Evolutionary conservation across 1,140 invertebrate species (phyloP).

Genomic region (Xylocopa sonorina): DNA sequence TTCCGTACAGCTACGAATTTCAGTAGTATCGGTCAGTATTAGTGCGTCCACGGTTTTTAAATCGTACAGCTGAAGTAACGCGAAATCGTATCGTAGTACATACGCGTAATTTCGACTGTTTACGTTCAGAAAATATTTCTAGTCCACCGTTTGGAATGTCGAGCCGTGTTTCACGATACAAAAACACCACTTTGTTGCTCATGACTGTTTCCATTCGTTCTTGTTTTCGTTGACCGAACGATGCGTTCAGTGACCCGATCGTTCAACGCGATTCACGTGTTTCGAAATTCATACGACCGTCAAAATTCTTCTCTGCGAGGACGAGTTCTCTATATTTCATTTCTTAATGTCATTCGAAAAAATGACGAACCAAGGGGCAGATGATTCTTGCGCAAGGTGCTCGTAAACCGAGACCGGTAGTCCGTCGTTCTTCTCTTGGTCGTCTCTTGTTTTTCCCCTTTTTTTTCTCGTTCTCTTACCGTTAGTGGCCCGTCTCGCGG

Average conservation of each 20-base stretch:
- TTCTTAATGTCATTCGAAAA: slow-evolving; percentile 35
- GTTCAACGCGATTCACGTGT: background rate
- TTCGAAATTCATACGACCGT: background rate
- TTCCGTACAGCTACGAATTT: background rate
- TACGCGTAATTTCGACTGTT: slow-evolving; percentile 9
- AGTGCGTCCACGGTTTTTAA: background rate
- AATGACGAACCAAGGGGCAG: slow-evolving; percentile 32
- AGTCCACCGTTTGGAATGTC: background rate
- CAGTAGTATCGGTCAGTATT: background rate
- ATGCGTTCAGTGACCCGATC: background rate
- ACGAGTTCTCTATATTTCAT: slow-evolving; percentile 9
- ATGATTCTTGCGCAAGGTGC: slow-evolving; percentile 12
- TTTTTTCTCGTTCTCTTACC: slow-evolving; percentile 36
- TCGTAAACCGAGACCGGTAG: slow-evolving; percentile 41
- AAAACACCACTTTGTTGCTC: background rate
- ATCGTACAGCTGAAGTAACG: no score
- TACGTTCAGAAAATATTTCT: background rate
- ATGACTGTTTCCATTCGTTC: background rate
- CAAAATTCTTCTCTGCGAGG: background rate
- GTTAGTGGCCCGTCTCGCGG: slow-evolving; percentile 32
- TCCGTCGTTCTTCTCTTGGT: slow-evolving; percentile 1
- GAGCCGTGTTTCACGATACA: background rate
- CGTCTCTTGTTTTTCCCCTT: background rate
- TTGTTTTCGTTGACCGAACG: background rate
- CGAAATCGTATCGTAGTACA: no score